These are phyloP conservation scores for Drosophila biarmipes DNA, from an alignment of 1,140 invertebrate genomes.

Conservation along the genomic window DNA sequence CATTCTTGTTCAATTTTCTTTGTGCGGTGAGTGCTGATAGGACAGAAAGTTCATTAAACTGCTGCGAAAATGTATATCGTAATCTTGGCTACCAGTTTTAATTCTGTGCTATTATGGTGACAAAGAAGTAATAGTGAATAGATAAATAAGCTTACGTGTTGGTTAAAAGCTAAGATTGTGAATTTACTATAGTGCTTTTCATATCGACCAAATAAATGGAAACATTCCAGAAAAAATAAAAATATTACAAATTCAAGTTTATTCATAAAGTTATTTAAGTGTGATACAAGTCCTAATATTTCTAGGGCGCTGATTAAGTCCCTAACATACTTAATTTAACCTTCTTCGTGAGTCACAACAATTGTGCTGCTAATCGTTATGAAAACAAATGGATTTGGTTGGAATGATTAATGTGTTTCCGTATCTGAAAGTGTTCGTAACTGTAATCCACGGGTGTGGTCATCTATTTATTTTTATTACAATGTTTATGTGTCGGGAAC, in stretches of 20 bases:
- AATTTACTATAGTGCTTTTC: not conserved
- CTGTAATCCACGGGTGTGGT: conserved; percentile 19
- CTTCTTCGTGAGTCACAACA: not conserved
- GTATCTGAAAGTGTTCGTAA: conserved; percentile 12
- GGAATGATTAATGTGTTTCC: not conserved
- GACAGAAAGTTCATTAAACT: not conserved
- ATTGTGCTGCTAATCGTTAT: not conserved
- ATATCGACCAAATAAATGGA: too few species aligned
- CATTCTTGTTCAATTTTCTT: conserved; percentile 63
- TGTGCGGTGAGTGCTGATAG: conserved; percentile 60
- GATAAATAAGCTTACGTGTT: too few species aligned
- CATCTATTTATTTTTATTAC: conserved; percentile 7
- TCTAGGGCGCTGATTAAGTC: not conserved
- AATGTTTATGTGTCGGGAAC: not conserved
- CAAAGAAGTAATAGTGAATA: not conserved
- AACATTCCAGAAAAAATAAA: not conserved
- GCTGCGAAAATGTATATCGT: not conserved
- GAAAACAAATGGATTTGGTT: not conserved
- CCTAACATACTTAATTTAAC: not conserved
- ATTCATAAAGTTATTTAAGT: too few species aligned
- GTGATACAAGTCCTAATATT: too few species aligned
- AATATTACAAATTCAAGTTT: not conserved
- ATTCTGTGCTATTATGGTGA: not conserved
- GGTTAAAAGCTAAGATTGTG: too few species aligned
- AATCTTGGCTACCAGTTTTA: not conserved